Conservation (phyloP, 2,888 invertebrate species). For the Netelia melanura region DNA sequence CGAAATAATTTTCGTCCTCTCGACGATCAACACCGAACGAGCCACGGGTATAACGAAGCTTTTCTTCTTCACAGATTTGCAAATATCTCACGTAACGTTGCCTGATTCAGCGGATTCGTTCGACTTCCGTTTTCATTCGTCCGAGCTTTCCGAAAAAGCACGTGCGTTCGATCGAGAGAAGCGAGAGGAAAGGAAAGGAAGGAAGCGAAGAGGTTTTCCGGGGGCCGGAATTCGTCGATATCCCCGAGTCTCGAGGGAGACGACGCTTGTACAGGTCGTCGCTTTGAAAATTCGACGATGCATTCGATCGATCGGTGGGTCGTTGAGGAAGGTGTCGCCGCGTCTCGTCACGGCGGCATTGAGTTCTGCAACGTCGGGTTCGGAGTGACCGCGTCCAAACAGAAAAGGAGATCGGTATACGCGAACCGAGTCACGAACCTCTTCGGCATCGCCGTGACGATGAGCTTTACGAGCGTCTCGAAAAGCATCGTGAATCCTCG, state of each 20-base stretch:
- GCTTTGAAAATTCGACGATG: slow-evolving; percentile 55
- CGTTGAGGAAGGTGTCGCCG: slow-evolving; percentile 48
- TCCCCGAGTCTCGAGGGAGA: slow-evolving; percentile 33
- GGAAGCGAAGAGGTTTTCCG: slow-evolving; percentile 40
- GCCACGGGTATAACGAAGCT: slow-evolving; percentile 54
- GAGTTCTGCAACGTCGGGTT: slow-evolving; percentile 31
- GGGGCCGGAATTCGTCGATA: slow-evolving; percentile 52
- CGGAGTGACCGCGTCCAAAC: slow-evolving; percentile 19
- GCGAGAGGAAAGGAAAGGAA: background rate
- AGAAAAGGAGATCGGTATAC: slow-evolving; percentile 64
- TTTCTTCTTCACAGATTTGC: slow-evolving; percentile 54
- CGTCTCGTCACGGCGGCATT: slow-evolving; percentile 32
- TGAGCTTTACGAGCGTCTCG: slow-evolving; percentile 37
- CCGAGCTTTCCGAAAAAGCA: slow-evolving; percentile 17
- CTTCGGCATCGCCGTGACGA: slow-evolving; percentile 53
- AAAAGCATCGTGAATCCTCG: slow-evolving; percentile 49
- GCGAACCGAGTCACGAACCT: slow-evolving; percentile 50
- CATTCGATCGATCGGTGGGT: slow-evolving; percentile 56
- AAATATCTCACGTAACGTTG: slow-evolving; percentile 63
- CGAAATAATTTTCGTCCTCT: background rate
- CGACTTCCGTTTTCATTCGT: slow-evolving; percentile 56
- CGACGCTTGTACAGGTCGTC: background rate
- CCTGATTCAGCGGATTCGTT: slow-evolving; percentile 57
- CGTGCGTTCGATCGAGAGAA: slow-evolving; percentile 18
- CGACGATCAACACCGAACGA: slow-evolving; percentile 17